Conservation (phyloP, 2,113 vertebrate genomes). For the Chlamydotis undulata region DNA sequence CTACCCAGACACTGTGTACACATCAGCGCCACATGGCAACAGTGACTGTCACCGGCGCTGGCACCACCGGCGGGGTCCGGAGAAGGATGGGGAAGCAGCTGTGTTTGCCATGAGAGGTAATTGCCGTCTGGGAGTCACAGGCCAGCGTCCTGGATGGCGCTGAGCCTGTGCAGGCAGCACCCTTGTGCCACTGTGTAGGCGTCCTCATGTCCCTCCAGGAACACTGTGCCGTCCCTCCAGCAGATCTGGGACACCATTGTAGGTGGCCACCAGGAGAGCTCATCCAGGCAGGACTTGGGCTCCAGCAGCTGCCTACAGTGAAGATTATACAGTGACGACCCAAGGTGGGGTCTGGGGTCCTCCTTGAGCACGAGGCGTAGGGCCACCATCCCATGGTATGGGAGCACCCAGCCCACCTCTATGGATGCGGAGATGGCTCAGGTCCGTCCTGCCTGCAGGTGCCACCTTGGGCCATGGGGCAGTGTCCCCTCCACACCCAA, state of each 20-base stretch:
- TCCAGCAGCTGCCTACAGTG: background rate
- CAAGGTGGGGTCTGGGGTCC: background rate
- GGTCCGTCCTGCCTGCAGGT: background rate
- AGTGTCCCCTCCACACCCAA: background rate
- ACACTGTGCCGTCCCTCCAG: background rate
- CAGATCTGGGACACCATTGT: background rate
- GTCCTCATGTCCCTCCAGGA: background rate
- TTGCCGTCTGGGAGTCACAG: rapidly evolving
- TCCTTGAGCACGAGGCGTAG: background rate
- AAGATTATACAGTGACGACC: background rate
- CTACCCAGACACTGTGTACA: background rate
- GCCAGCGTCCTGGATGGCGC: background rate
- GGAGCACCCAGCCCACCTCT: background rate
- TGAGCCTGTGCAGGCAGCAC: rapidly evolving
- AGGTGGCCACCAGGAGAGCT: background rate
- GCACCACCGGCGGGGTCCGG: background rate
- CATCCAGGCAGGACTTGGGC: background rate
- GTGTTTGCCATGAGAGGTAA: background rate
- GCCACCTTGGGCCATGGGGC: background rate
- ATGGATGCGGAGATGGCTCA: background rate
- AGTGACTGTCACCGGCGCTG: rapidly evolving
- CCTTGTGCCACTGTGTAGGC: background rate
- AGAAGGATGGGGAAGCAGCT: constrained; percentile 25
- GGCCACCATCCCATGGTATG: background rate
- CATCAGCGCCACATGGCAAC: background rate